Conservation (phyloP, 35 echinoderm and acorn worm species). For the Ophiothrix spiculata region DNA sequence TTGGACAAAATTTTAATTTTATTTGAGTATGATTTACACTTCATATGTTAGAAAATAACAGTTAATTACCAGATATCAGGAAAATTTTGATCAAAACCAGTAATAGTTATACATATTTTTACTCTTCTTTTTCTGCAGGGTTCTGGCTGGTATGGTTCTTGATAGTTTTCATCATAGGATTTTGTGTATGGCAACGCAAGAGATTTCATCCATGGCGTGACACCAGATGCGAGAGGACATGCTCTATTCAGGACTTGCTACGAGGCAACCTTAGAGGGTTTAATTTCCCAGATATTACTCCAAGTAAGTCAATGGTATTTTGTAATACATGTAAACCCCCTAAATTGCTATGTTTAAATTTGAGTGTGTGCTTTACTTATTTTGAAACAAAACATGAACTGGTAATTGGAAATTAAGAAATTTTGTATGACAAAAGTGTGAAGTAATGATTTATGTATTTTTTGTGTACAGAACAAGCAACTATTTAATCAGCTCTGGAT, state of each 20-base stretch:
- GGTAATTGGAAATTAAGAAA: too few species aligned
- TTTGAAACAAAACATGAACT: too few species aligned
- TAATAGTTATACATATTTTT: not conserved
- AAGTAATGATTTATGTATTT: too few species aligned
- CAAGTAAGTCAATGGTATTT: constrained; percentile 81
- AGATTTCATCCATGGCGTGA: constrained; percentile 83
- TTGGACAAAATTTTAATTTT: not conserved
- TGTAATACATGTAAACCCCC: too few species aligned
- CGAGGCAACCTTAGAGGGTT: constrained; percentile 35
- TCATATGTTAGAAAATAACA: not conserved
- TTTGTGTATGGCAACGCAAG: constrained; percentile 96
- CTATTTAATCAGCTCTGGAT: too few species aligned
- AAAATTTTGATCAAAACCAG: not conserved
- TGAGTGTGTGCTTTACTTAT: too few species aligned
- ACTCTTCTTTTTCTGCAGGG: constrained; percentile 53
- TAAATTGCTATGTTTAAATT: not conserved
- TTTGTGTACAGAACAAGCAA: too few species aligned
- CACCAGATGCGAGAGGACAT: constrained; percentile 55
- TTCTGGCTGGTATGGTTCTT: constrained; percentile 98
- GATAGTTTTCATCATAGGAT: constrained; percentile 92
- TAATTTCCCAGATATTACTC: constrained; percentile 67
- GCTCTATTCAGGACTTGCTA: constrained; percentile 66
- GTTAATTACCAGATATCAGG: not conserved
- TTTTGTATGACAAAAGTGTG: too few species aligned
- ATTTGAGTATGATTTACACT: not conserved